Percentiles rank a stretch among this genome's conserved stretches.
These are phyloP conservation scores for Drosophila rubida DNA, from an alignment of 2,888 invertebrate species.

Conservation along the genomic window DNA sequence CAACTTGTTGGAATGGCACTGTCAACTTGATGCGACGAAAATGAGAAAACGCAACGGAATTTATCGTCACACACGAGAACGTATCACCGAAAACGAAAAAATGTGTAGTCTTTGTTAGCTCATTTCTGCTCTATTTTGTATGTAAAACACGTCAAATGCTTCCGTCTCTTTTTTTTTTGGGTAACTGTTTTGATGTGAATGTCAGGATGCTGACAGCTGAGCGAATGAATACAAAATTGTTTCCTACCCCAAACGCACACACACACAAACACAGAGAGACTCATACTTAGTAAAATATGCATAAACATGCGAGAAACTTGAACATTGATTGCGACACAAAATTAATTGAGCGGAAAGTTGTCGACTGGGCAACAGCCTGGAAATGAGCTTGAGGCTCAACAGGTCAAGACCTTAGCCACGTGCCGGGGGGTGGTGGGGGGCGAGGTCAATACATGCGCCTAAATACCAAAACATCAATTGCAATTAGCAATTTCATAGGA, in stretches of 20 bases:
- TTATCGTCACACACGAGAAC: background rate
- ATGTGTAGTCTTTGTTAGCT: background rate
- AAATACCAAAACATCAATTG: slow-evolving; percentile 15
- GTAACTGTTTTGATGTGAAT: slow-evolving; percentile 9
- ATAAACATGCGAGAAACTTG: slow-evolving; percentile 28
- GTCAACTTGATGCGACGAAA: slow-evolving; percentile 2
- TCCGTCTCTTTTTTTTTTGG: slow-evolving; percentile 14
- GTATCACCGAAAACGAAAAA: background rate
- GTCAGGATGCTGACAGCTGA: slow-evolving; percentile 19
- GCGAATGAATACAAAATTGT: slow-evolving; percentile 35
- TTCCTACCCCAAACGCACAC: slow-evolving; percentile 23
- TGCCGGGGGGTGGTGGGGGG: background rate
- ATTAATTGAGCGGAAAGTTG: slow-evolving; percentile 70
- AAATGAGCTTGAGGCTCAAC: slow-evolving; percentile 36
- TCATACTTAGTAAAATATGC: background rate
- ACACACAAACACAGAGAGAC: background rate
- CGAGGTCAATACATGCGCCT: background rate
- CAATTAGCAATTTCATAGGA: slow-evolving; percentile 19
- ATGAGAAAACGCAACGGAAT: background rate
- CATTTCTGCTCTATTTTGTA: background rate
- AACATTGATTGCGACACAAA: slow-evolving; percentile 57
- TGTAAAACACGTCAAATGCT: slow-evolving; percentile 33
- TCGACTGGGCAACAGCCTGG: slow-evolving; percentile 29
- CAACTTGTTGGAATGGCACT: slow-evolving; percentile 2
- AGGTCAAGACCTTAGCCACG: slow-evolving; percentile 30